Base-by-base conservation (phyloP, 2,888 invertebrate species). In the Napeogenes sylphis region DNA sequence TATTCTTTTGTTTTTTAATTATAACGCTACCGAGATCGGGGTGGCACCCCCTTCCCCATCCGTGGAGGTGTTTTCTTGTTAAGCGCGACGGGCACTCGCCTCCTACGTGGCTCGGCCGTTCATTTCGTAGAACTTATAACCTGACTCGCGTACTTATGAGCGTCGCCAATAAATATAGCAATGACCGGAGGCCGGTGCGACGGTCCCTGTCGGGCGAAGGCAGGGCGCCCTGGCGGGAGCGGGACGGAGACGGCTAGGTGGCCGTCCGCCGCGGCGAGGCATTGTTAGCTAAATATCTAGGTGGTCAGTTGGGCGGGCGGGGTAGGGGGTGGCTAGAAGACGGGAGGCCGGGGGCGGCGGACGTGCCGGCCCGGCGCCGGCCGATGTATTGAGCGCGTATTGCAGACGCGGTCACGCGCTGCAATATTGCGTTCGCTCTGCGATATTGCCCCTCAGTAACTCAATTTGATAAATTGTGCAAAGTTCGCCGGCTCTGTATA, bases 1-100 rank as follows among this genome's bases (percentile, higher is more conserved):
- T 90, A 84, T 90, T 89, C 89, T 88, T 90, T 90, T 90, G 88
- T 90, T 90, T 90, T 90, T 90, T 90, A 90, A 90, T 90, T 90
- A 90, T 90, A 90, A 88, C 81, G 84, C 82, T 78, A 75, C 81
- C 79, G 81, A 76, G 77, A 75, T 81, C 77, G 80, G 85, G 85
- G 84, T 76, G 83, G 75, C 71, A 68, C 69, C 78, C 70, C 71
- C 81, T 75, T 80, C 79, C 81, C 81, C 82, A 83, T 82, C 83
- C 78, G 84, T 83, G 88, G 88, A 85, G 89, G 86, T 83, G 84
- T 83, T 88, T 87, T 86, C 89, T 90, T 87, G 88, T 85, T 86
- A 85, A 86, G 72, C 73, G 70, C 74, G 71, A 68, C 79, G 81
- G 83, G 84, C 77, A 81, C 83, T 85, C 82, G 82, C 88, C 87